Evolutionary conservation across 2,113 vertebrate species (phyloP).

Genomic region (Phycodurus eques): DNA sequence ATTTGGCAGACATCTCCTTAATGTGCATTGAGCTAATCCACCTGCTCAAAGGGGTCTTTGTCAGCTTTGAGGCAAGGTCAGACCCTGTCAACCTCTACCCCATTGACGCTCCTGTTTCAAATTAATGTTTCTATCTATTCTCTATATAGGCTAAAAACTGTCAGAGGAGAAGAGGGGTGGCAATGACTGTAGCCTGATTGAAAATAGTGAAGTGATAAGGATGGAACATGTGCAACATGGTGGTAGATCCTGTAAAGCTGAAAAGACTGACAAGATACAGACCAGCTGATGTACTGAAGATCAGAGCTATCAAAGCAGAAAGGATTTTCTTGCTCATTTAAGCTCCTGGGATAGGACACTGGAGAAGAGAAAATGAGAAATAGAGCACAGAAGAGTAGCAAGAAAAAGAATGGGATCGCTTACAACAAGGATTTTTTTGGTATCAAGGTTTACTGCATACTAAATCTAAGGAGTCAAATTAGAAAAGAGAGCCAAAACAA

Average conservation of each 20-base stretch:
- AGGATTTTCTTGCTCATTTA: conserved; percentile 36
- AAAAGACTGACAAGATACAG: conserved; percentile 48
- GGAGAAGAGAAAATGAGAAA: conserved; percentile 33
- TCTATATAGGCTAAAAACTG: conserved; percentile 31
- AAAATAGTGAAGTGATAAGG: not conserved
- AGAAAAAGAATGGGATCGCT: conserved; percentile 27
- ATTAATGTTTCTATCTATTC: conserved; percentile 12
- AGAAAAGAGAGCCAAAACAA: conserved; percentile 2
- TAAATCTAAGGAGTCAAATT: conserved; percentile 23
- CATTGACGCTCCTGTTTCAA: conserved; percentile 19
- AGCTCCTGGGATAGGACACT: conserved; percentile 42
- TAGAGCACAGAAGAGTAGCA: conserved; percentile 41
- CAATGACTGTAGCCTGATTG: not conserved
- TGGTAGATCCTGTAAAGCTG: not conserved
- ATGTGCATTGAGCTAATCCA: conserved; percentile 50
- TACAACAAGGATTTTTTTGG: conserved; percentile 9
- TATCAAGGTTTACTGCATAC: conserved; percentile 9
- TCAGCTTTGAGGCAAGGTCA: conserved; percentile 35
- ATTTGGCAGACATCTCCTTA: conserved; percentile 42
- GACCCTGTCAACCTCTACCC: conserved; percentile 32
- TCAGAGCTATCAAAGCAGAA: conserved; percentile 61
- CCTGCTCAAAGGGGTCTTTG: conserved; percentile 60
- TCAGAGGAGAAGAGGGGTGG: not conserved
- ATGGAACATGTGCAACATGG: not conserved
- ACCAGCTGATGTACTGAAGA: conserved; percentile 55